These are phyloP conservation scores for Antheraea mylitta DNA, from an alignment of 1,140 invertebrate species.

Conservation along the genomic window DNA sequence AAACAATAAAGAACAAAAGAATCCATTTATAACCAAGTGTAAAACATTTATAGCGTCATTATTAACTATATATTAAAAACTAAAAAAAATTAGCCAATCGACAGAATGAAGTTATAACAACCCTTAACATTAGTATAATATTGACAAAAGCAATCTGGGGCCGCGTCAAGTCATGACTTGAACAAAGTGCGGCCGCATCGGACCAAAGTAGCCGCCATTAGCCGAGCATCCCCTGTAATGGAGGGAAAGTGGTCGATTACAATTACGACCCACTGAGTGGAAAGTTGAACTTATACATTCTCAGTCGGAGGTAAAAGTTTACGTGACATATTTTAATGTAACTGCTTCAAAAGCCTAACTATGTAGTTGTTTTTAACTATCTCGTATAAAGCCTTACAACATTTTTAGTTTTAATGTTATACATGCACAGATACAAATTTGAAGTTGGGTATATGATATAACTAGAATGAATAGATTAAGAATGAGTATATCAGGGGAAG, in stretches of 20 bases:
- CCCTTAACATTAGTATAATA: slow-evolving; percentile 22
- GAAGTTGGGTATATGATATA: too few relatives aligned
- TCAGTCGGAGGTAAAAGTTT: slow-evolving; percentile 17
- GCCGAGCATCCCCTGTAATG: slow-evolving; percentile 41
- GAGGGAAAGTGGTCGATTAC: slow-evolving; percentile 61
- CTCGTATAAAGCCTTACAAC: too few relatives aligned
- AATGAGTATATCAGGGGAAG: too few relatives aligned
- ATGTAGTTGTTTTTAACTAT: too few relatives aligned
- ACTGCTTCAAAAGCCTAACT: not conserved
- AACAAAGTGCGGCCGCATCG: slow-evolving; percentile 37
- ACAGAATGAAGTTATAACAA: not conserved
- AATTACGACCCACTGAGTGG: slow-evolving; percentile 49
- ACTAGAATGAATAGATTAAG: too few relatives aligned
- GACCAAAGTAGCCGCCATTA: slow-evolving; percentile 29
- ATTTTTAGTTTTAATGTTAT: too few relatives aligned
- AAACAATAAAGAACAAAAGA: too few relatives aligned
- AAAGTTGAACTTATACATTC: slow-evolving; percentile 46
- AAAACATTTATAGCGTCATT: too few relatives aligned
- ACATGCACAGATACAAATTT: too few relatives aligned
- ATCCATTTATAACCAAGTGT: too few relatives aligned
- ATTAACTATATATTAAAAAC: not conserved
- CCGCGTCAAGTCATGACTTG: slow-evolving; percentile 26
- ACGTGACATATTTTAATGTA: slow-evolving; percentile 23
- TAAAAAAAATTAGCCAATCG: not conserved
- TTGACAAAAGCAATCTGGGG: slow-evolving; percentile 37